phyloP scores from a whole-genome alignment of 2,797 vertebrate species.

The Heteromormyrus szaboi region DNA sequence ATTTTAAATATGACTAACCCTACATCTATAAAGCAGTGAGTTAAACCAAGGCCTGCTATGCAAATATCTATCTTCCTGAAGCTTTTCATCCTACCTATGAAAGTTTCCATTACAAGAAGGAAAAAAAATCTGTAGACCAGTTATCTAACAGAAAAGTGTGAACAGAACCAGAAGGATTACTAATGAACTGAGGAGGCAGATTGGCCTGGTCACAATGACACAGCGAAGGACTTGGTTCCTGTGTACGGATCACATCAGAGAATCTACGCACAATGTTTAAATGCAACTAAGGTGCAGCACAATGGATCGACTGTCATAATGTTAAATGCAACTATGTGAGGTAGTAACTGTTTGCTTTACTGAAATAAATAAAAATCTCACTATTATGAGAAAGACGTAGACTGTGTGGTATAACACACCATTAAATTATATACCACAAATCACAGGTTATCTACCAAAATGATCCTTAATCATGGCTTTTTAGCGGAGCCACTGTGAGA shows the following conservation, averaged over 20 bases:
- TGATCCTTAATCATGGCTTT: neutral
- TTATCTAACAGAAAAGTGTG: neutral
- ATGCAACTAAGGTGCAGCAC: neutral
- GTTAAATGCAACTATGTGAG: neutral
- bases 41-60: neutral
- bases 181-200: neutral
- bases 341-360: neutral
- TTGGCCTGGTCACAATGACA: neutral
- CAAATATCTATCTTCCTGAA: neutral
- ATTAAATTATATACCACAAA: neutral
- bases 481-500: neutral
- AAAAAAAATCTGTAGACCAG: neutral
- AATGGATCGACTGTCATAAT: neutral
- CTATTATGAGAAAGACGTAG: neutral
- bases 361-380: neutral
- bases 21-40: neutral
- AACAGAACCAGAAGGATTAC: neutral
- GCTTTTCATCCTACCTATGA: neutral
- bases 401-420: neutral
- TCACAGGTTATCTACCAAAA: neutral
- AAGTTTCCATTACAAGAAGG: constrained; percentile 1
- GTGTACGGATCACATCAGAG: neutral
- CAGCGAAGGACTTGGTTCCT: neutral
- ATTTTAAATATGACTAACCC: neutral
- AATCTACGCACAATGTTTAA: neutral